phyloP scores from a whole-genome alignment of 2,888 invertebrate species.

The Brachylomia viminalis region DNA sequence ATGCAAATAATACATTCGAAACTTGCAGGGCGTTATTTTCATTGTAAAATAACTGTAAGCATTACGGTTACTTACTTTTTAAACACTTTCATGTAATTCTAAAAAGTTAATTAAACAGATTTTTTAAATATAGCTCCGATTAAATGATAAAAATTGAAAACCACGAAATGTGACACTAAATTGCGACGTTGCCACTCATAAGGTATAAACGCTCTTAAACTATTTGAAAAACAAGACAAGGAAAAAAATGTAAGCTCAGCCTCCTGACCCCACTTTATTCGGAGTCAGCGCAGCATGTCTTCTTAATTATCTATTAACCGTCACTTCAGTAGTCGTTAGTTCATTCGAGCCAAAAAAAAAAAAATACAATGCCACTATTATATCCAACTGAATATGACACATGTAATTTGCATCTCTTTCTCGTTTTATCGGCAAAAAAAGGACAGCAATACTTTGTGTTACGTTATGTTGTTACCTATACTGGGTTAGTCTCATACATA shows the following conservation, averaged over 20 bases:
- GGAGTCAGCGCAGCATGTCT: not conserved
- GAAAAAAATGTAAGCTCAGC: not conserved
- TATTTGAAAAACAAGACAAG: not conserved
- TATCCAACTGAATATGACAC: not conserved
- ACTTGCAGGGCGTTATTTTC: too few species aligned
- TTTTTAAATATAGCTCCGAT: too few species aligned
- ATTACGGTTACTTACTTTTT: too few species aligned
- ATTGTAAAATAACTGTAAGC: too few species aligned
- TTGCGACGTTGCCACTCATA: too few species aligned
- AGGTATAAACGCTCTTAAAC: too few species aligned
- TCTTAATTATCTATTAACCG: not conserved
- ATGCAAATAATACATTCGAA: too few species aligned
- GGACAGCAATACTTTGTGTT: not conserved
- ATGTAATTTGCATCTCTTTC: not conserved
- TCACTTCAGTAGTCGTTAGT: not conserved
- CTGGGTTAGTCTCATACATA: constrained; percentile 73
- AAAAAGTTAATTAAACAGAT: too few species aligned
- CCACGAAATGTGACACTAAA: too few species aligned
- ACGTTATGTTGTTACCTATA: not conserved
- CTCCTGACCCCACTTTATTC: not conserved
- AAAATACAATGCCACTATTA: not conserved
- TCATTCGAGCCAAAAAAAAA: not conserved
- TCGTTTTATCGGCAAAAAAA: not conserved
- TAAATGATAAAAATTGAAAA: too few species aligned
- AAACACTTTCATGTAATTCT: too few species aligned